These are phyloP conservation scores for Prinia subflava DNA, from an alignment of 2,113 vertebrate genomes.

Conservation along the genomic window DNA sequence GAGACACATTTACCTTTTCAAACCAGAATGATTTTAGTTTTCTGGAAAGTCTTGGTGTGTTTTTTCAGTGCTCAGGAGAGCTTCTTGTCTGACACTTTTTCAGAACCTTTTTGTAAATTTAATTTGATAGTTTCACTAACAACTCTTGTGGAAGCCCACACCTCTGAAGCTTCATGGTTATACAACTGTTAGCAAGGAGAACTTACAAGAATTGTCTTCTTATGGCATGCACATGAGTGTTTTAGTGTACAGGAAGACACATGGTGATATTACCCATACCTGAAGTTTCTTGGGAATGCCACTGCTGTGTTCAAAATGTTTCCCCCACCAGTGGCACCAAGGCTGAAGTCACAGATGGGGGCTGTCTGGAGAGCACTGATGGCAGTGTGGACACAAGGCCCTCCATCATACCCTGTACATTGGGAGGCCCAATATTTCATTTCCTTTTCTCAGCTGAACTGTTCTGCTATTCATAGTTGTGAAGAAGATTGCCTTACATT, in stretches of 20 bases:
- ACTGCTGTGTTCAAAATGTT: neutral
- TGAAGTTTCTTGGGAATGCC: neutral
- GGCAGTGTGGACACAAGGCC: neutral
- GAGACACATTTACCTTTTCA: neutral
- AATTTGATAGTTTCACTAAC: neutral
- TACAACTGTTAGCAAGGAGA: neutral
- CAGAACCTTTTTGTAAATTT: neutral
- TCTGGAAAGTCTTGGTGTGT: neutral
- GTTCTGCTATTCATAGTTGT: neutral
- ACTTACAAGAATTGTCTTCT: neutral
- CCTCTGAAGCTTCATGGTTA: neutral
- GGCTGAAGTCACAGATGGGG: neutral
- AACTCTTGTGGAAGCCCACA: neutral
- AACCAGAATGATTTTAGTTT: neutral
- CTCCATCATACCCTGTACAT: neutral
- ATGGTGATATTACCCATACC: neutral
- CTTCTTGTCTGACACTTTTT: neutral
- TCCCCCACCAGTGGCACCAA: neutral
- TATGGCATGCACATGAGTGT: neutral
- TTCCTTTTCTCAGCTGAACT: neutral
- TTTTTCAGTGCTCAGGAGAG: neutral
- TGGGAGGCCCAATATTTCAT: neutral
- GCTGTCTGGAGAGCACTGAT: neutral
- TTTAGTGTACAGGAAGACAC: neutral
- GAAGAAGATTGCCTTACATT: neutral